phyloP scores from a whole-genome alignment of 2,797 vertebrate species.

The Semaprochilodus insignis region DNA sequence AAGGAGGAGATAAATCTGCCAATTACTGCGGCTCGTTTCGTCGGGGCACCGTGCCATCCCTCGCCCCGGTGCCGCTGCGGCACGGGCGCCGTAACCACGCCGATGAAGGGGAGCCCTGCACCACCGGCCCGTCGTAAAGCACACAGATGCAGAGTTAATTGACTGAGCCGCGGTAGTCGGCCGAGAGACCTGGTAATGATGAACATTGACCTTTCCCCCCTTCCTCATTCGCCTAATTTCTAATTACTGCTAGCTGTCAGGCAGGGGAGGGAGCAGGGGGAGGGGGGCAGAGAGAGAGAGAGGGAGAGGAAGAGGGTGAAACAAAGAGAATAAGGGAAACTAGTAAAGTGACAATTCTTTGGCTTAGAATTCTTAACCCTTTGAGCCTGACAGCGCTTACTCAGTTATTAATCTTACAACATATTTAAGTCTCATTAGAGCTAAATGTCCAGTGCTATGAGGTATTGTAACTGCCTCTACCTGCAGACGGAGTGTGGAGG shows the following conservation, averaged over 20 bases:
- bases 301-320: not conserved
- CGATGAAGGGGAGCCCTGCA: conserved; percentile 83
- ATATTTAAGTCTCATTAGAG: not conserved
- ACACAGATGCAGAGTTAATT: conserved; percentile 99
- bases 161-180: conserved; percentile 91
- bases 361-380: conserved; percentile 15
- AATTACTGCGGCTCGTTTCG: conserved; percentile 93
- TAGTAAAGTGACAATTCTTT: not conserved
- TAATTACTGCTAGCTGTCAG: conserved; percentile 84
- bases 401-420: not conserved
- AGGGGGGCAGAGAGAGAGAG: conserved; percentile 4
- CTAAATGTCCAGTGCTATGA: not conserved
- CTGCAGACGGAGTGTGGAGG: conserved; percentile 43
- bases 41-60: conserved; percentile 88
- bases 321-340: conserved; percentile 15
- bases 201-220: conserved; percentile 85
- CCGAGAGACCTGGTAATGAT: conserved; percentile 89
- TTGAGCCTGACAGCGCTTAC: not conserved
- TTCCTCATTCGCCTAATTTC: conserved; percentile 80
- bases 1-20: conserved; percentile 94
- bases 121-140: conserved; percentile 91
- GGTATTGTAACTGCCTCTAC: conserved; percentile 15
- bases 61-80: conserved; percentile 80
- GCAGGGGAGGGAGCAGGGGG: conserved; percentile 52
- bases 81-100: conserved; percentile 84